phyloP scores from a whole-genome alignment of 1,140 invertebrate species.

The Halictus rubicundus region DNA sequence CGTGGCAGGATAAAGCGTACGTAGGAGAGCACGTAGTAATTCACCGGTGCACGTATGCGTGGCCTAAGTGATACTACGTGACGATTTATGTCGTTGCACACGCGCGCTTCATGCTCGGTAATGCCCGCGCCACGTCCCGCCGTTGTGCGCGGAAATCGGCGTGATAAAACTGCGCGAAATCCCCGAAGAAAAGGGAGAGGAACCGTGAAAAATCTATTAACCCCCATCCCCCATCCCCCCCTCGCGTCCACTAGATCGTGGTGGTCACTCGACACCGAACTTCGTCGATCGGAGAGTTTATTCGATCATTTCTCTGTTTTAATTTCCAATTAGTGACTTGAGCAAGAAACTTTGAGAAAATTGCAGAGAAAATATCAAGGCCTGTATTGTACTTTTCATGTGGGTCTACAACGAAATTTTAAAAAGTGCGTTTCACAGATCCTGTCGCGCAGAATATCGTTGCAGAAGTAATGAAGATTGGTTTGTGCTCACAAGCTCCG shows the following conservation, averaged over 20 bases:
- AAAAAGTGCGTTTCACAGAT: too few relatives aligned
- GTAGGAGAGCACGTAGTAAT: slow-evolving; percentile 56
- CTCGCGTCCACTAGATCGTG: background rate
- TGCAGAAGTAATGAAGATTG: too few relatives aligned
- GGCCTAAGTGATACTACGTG: slow-evolving; percentile 64
- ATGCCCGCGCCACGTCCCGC: slow-evolving; percentile 10
- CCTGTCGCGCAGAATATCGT: too few relatives aligned
- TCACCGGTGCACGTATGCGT: slow-evolving; percentile 59
- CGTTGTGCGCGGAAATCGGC: slow-evolving; percentile 23
- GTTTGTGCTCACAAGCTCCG: too few relatives aligned
- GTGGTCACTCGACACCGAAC: background rate
- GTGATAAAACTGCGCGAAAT: slow-evolving; percentile 24
- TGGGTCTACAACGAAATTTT: too few relatives aligned
- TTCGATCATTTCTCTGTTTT: too few relatives aligned
- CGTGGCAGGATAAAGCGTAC: slow-evolving; percentile 46
- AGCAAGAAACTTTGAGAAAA: too few relatives aligned
- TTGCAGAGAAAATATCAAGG: too few relatives aligned
- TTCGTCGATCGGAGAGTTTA: background rate
- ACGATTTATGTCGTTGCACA: slow-evolving; percentile 63
- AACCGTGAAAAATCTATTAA: background rate
- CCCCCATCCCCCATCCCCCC: too few relatives aligned
- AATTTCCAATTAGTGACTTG: too few relatives aligned
- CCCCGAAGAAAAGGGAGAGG: background rate
- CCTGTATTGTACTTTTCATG: too few relatives aligned
- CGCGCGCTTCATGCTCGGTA: slow-evolving; percentile 48